Conservation (phyloP, 2,888 invertebrate species). For the Agrochola litura region DNA sequence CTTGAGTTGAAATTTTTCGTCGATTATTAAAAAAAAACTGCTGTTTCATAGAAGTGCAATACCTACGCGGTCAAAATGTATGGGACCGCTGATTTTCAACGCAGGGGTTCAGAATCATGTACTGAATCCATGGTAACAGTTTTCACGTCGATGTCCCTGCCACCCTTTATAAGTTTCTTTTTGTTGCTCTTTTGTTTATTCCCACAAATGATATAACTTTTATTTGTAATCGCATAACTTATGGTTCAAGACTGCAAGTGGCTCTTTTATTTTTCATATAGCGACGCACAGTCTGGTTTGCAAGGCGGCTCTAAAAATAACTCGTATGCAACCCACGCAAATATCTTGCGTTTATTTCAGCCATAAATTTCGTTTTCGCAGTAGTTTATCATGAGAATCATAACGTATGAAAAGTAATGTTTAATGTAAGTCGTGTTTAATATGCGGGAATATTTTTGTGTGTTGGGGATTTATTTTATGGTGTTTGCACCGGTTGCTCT, state of each 20-base stretch:
- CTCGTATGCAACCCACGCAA: slow-evolving; percentile 52
- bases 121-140: too few relatives aligned
- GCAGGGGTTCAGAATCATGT: too few relatives aligned
- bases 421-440: slow-evolving; percentile 15
- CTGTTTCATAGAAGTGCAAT: too few relatives aligned
- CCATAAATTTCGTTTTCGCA: slow-evolving; percentile 47
- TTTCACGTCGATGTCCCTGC: too few relatives aligned
- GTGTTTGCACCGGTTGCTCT: not conserved
- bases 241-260: slow-evolving; percentile 18
- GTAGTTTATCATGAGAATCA: slow-evolving; percentile 40
- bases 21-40: too few relatives aligned
- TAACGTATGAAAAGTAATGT: slow-evolving; percentile 36
- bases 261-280: slow-evolving; percentile 1
- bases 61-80: too few relatives aligned
- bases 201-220: not conserved
- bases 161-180: not conserved
- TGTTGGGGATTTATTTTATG: not conserved
- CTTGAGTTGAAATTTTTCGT: too few relatives aligned
- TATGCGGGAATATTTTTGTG: slow-evolving; percentile 10
- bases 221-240: not conserved
- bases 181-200: not conserved
- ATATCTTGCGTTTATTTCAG: slow-evolving; percentile 48
- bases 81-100: too few relatives aligned
- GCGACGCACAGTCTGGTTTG: slow-evolving; percentile 58
- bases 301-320: slow-evolving; percentile 51